Conservation (phyloP, 2,888 invertebrate genomes). For the Noctua comes region DNA sequence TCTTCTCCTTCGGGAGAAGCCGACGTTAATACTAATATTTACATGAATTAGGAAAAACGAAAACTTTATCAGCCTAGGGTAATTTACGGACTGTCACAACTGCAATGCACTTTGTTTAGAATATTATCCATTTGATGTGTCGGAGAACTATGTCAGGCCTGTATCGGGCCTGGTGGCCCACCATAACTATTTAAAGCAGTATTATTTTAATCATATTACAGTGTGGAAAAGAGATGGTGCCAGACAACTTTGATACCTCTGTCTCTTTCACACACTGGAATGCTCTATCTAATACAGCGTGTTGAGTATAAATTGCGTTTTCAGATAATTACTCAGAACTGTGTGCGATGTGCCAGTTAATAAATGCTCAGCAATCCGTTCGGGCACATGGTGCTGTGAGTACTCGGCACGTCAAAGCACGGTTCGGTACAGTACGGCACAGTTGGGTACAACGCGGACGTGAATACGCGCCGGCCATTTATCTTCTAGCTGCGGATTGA, state of each 20-base stretch:
- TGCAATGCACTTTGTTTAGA: too few relatives aligned
- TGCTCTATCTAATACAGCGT: neutral
- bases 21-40: too few relatives aligned
- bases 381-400: neutral
- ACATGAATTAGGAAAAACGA: too few relatives aligned
- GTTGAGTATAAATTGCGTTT: neutral
- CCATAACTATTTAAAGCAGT: neutral
- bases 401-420: neutral
- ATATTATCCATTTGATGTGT: too few relatives aligned
- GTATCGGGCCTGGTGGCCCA: neutral
- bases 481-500: conserved; percentile 40
- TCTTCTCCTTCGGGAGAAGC: too few relatives aligned
- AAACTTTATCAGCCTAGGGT: too few relatives aligned
- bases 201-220: neutral
- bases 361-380: neutral
- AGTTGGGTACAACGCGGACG: neutral
- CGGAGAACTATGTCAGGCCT: too few relatives aligned
- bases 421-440: neutral
- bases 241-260: neutral
- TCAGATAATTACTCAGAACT: conserved; percentile 1
- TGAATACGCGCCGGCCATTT: conserved; percentile 14
- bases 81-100: too few relatives aligned
- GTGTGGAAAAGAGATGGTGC: neutral
- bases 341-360: neutral
- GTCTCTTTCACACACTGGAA: neutral